Evolutionary conservation across 2,797 vertebrate species (phyloP), one percentile per base, ranked within the genome.

Genomic region (Sebastes trivittatus): DNA sequence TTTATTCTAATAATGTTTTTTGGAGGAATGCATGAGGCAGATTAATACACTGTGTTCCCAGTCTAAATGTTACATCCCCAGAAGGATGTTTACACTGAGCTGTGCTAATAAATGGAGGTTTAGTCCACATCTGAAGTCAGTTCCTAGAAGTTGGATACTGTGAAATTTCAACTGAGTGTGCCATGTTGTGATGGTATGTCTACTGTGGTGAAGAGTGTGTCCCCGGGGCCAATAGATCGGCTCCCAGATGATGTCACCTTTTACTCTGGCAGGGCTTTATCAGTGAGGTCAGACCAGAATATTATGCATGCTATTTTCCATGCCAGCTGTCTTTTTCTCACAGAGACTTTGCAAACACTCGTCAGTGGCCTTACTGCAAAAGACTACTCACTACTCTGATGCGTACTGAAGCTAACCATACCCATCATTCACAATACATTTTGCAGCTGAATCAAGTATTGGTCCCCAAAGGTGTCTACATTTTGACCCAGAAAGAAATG

Each of bases 241-340:
- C 75, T 82, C 62, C 22, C 54, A 54, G 29, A 81, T 89, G 75
- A 89, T 80, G 82, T 89, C 88, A 89, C 49, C 62, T 85, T 87
- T 88, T 83, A 64, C 79, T 81, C 27, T 70, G 30, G 56, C 42
- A 71, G 11, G 8, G 25, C 64, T 88, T 89, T 87, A 87, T 93
- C 88, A 87, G 22, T 77, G 72, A 88, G 80, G 85, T 86, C 87
- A 85, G 64, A 59, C 20, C 7, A 34, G 38, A 80, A 83, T 61
- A 62, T 84, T 70, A 56, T 23, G 77, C n/a, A 20, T 64, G 72
- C 32, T 78, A 42, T 82, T 87, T 88, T 90, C 82, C 81, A 69
- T 55, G 7, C 9, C 87, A 90, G 91, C 77, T 91, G 90, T 81
- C 54, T 32, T 49, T 49, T 90, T 89, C 87, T 78, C 82, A 91